A percentile compares a stretch with the other conserved stretches of the same genome.
phyloP scores from a whole-genome alignment of 92 coral and sea anemone species.

The Epizoanthus ramosus region DNA sequence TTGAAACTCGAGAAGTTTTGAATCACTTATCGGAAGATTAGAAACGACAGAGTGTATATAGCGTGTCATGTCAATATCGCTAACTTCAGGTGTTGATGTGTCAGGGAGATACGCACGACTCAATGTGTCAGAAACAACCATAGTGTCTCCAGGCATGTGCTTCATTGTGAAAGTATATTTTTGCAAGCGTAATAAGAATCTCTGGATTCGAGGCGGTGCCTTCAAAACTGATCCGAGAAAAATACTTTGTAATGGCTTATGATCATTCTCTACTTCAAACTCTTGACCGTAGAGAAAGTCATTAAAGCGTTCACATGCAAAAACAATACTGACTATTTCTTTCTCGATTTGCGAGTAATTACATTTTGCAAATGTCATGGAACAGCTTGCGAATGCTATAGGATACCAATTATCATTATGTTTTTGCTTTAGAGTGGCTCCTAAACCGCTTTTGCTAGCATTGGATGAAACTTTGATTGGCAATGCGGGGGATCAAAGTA shows the following conservation, averaged over 20 bases:
- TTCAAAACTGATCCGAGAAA: no score
- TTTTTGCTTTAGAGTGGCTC: conserved; percentile 12
- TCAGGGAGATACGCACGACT: no score
- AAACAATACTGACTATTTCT: conserved; percentile 31
- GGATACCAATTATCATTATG: conserved; percentile 29
- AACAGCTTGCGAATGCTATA: conserved; percentile 39
- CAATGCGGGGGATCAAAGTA: conserved; percentile 4
- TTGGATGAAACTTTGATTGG: conserved; percentile 23
- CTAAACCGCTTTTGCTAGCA: conserved; percentile 20
- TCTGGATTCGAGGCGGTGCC: no score
- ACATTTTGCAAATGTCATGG: conserved; percentile 29
- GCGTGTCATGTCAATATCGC: conserved; percentile 25
- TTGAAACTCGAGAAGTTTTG: conserved; percentile 44
- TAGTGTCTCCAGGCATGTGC: neutral
- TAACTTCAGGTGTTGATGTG: conserved; percentile 38
- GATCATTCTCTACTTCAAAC: no score
- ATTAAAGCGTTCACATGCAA: conserved; percentile 46
- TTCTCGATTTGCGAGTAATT: conserved; percentile 50
- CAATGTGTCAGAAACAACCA: neutral
- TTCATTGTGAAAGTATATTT: neutral
- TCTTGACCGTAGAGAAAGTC: conserved; percentile 19
- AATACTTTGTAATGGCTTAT: no score
- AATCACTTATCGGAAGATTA: conserved; percentile 49
- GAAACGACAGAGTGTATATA: conserved; percentile 22
- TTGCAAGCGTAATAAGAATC: no score